A percentile compares a stretch with the other conserved stretches of the same genome.
Evolutionary conservation across 1,140 invertebrate species (phyloP).

Genomic region (Drosophila trapezifrons): DNA sequence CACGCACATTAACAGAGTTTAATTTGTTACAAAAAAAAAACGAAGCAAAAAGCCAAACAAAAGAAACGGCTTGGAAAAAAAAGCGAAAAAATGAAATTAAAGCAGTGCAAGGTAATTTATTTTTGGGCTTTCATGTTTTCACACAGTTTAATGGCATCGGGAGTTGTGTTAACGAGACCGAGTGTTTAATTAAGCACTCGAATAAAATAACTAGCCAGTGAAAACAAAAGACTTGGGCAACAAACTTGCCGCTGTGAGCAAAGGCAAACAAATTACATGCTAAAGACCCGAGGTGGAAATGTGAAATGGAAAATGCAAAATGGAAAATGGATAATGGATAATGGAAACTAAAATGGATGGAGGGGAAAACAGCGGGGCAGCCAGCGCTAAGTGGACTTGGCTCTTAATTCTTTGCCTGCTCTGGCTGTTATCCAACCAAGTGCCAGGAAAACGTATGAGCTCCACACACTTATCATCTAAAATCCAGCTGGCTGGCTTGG

Average conservation of each 20-base stretch:
- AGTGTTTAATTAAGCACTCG: constrained; percentile 73
- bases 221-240: constrained; percentile 80
- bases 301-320: constrained; percentile 10
- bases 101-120: constrained; percentile 69
- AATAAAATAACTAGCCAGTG: constrained; percentile 53
- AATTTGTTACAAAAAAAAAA: constrained; percentile 40
- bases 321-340: constrained; percentile 12
- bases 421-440: constrained; percentile 32
- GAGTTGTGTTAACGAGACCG: constrained; percentile 64
- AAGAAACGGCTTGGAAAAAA: constrained; percentile 3
- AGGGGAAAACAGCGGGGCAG: constrained; percentile 18
- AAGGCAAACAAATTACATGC: constrained; percentile 55
- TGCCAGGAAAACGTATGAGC: background rate
- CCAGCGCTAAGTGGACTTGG: constrained; percentile 12
- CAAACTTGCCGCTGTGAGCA: constrained; percentile 51
- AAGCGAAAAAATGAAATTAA: constrained; percentile 48
- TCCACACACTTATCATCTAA: constrained; percentile 37
- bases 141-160: constrained; percentile 55
- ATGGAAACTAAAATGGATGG: constrained; percentile 18
- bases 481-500: constrained; percentile 34
- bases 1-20: constrained; percentile 72
- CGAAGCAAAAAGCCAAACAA: constrained; percentile 14
- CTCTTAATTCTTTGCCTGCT: constrained; percentile 30
- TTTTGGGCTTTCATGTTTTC: constrained; percentile 56
- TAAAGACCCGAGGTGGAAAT: constrained; percentile 32